Base-by-base conservation (phyloP, 2,888 invertebrate species). In the Hydrotaea cyrtoneurina region DNA sequence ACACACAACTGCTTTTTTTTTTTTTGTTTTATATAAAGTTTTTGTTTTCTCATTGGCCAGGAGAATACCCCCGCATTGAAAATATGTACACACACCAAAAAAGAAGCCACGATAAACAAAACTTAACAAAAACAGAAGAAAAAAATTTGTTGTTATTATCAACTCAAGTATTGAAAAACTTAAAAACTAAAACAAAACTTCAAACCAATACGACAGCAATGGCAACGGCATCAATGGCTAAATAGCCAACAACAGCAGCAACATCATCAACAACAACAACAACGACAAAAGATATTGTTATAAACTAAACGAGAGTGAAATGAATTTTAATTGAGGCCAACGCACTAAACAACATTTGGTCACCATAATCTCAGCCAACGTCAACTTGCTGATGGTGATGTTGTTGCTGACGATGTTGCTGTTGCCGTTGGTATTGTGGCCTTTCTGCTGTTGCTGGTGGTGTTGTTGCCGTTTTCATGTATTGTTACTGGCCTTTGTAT, bases 241-340 rank as follows among this genome's bases (percentile, higher is more conserved):
- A 62, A 31, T 5, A 36, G 31, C 17, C 69, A 69, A 26, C 46
- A 19, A 39, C 17, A 13, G 3, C 11, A 19, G 21, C 43, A 66
- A 19, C 53, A 62, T 36, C 43, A 74, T 13, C 64, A 66, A 74
- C 39, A 11, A 15, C 59, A 74, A 66, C 66, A 43, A 69, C n/a
- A n/a, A n/a, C n/a, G n/a, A n/a, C n/a, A n/a, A n/a, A n/a, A 23
- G 19, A 31, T 62, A 69, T 69, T 69, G 23, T 43, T 31, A 72
- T 39, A 86, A 77, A 79, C 64, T 31, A 83, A 88, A 87, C 84
- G 86, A 88, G 86, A 87, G 88, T 87, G 86, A 87, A 87, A 87
- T 87, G 87, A 87, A 86, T 86, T 87, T 86, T 83, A 85, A 86
- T 86, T 87, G 84, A 86, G 86, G 87, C 87, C 87, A 86, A 86